These are phyloP conservation scores for Lomographa bimaculata DNA, from an alignment of 2,888 invertebrate species.

Conservation along the genomic window DNA sequence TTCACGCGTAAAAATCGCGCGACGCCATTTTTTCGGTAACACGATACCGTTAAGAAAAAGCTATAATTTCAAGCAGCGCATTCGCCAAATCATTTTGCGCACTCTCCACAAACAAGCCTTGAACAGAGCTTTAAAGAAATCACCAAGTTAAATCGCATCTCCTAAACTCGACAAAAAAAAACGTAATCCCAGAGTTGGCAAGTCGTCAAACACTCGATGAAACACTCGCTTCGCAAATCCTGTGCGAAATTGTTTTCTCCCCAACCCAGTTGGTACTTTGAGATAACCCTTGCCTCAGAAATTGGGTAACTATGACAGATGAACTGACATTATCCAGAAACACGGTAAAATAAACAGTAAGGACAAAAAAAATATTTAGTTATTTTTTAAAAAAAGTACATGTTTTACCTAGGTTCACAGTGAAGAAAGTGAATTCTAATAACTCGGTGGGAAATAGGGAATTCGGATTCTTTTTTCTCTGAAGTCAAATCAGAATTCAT, in stretches of 20 bases:
- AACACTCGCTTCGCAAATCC: slow-evolving; percentile 43
- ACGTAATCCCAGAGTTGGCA: slow-evolving; percentile 30
- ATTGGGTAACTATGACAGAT: slow-evolving; percentile 68
- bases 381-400: too few relatives aligned
- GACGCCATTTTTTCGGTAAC: too few relatives aligned
- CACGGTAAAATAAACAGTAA: slow-evolving; percentile 13
- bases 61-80: too few relatives aligned
- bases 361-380: neutral
- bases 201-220: slow-evolving; percentile 40
- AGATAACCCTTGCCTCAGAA: slow-evolving; percentile 53
- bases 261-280: slow-evolving; percentile 38
- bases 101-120: slow-evolving; percentile 16
- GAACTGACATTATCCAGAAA: slow-evolving; percentile 51
- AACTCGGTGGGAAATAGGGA: too few relatives aligned
- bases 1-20: too few relatives aligned
- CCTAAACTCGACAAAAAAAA: slow-evolving; percentile 27
- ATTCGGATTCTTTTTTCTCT: too few relatives aligned
- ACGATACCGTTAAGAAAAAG: too few relatives aligned
- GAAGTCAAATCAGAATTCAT: too few relatives aligned
- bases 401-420: too few relatives aligned
- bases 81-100: slow-evolving; percentile 19
- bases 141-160: slow-evolving; percentile 32
- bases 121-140: slow-evolving; percentile 25
- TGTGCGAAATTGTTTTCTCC: slow-evolving; percentile 50
- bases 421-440: too few relatives aligned